These are phyloP conservation scores for Leucania comma DNA, from an alignment of 2,888 invertebrate genomes.

Conservation along the genomic window DNA sequence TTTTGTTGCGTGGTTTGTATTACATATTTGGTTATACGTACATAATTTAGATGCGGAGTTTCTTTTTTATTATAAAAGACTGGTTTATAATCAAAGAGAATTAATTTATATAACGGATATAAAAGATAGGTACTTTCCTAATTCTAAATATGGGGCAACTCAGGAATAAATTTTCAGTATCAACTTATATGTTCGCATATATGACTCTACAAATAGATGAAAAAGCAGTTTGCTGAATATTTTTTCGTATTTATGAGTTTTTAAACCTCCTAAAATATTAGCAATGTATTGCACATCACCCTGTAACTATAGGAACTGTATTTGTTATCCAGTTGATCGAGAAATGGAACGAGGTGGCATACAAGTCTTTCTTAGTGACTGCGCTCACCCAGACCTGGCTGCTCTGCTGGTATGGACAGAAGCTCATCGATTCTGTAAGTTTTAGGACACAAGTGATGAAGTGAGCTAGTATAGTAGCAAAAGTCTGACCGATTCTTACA, in stretches of 20 bases:
- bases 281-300: no score
- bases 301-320: neutral
- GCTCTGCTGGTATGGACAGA: conserved; percentile 74
- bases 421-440: conserved; percentile 73
- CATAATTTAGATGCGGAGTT: neutral
- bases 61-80: neutral
- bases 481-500: no score
- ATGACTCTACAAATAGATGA: no score
- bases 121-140: no score
- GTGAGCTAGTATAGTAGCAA: no score
- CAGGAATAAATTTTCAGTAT: no score
- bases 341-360: conserved; percentile 73
- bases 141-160: no score
- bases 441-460: neutral
- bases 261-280: neutral
- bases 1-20: conserved; percentile 73
- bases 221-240: no score
- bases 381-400: conserved; percentile 71
- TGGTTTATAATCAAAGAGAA: no score
- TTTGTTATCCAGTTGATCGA: conserved; percentile 67
- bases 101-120: no score
- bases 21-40: neutral
- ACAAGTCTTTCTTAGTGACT: conserved; percentile 71
- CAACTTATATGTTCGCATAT: no score
- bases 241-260: neutral